A percentile compares a stretch with the other conserved stretches of the same genome.
Conservation (phyloP, 2,797 vertebrate genomes). For the Melopsittacus undulatus region DNA sequence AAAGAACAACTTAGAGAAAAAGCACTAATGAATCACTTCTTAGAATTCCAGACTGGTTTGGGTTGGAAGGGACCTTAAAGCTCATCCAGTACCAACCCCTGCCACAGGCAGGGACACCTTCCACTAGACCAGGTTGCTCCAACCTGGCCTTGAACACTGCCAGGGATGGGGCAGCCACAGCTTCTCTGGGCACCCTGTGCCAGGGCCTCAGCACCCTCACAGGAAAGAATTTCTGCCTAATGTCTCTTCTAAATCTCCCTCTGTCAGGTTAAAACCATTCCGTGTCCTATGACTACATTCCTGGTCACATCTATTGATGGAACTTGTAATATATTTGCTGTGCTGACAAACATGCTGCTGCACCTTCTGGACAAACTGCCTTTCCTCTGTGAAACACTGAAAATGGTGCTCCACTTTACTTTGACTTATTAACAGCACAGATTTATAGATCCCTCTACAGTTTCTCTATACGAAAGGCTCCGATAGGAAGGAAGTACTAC, state of each 20-base stretch:
- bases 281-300: not conserved
- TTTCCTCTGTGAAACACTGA: not conserved
- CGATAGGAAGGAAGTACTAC: not conserved
- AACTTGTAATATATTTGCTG: not conserved
- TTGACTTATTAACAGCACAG: too few relatives aligned
- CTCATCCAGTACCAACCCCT: not conserved
- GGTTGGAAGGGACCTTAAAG: not conserved
- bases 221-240: not conserved
- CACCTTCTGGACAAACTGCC: not conserved
- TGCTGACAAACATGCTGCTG: not conserved
- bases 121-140: too few relatives aligned
- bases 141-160: too few relatives aligned
- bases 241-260: not conserved
- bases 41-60: not conserved
- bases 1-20: not conserved
- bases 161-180: not conserved
- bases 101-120: not conserved
- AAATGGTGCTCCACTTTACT: accelerated
- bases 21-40: not conserved
- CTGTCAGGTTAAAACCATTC: not conserved
- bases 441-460: not conserved
- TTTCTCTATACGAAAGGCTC: not conserved
- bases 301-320: not conserved
- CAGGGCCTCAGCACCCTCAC: not conserved
- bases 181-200: not conserved